Evolutionary conservation across 2,797 vertebrate genomes (phyloP).

Genomic region (Tolypeutes matacus): DNA sequence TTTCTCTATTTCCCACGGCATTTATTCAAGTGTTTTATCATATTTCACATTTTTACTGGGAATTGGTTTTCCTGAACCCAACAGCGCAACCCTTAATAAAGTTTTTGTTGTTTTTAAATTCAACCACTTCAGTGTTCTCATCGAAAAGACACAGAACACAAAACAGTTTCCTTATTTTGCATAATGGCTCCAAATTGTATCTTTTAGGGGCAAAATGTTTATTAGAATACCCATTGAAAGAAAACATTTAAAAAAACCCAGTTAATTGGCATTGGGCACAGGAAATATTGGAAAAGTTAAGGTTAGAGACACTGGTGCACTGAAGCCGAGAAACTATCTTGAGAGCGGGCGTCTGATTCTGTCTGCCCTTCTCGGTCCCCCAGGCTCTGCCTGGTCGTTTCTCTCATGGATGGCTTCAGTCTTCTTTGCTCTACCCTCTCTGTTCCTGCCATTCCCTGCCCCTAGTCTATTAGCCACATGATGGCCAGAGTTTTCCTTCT

Average conservation of each 20-base stretch:
- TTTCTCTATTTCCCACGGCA: not conserved
- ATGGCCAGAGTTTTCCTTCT: not conserved
- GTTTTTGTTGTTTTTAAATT: not conserved
- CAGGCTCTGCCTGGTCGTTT: too few species aligned
- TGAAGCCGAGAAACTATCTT: not conserved
- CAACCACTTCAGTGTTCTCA: not conserved
- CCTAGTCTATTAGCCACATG: not conserved
- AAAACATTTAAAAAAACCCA: not conserved
- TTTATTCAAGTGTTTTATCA: not conserved
- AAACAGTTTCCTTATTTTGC: not conserved
- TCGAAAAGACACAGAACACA: not conserved
- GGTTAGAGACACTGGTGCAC: not conserved
- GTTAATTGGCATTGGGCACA: not conserved
- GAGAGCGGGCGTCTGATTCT: too few species aligned
- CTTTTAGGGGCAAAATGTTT: not conserved
- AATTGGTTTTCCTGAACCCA: not conserved
- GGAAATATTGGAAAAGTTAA: not conserved
- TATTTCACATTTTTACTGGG: not conserved
- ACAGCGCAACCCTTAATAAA: not conserved
- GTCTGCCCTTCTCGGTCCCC: fast-evolving
- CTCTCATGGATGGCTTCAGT: fast-evolving
- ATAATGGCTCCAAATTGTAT: not conserved
- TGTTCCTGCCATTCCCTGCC: fast-evolving
- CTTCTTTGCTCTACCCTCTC: not conserved
- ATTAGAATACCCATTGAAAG: not conserved